Conservation (phyloP, 2,888 invertebrate species). For the Nysson spinosus region DNA sequence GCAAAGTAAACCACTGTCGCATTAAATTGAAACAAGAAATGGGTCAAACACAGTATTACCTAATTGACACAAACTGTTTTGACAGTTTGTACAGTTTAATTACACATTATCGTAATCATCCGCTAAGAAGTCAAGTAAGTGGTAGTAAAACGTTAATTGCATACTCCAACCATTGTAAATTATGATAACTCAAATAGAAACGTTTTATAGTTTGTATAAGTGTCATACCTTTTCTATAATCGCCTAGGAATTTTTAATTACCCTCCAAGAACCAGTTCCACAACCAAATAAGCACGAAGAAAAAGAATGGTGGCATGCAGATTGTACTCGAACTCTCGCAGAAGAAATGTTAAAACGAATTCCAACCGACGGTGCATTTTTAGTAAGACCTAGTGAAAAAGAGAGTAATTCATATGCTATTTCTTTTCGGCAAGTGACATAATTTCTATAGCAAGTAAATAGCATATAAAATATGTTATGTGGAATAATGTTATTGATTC, state of each 20-base stretch:
- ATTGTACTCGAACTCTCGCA: slow-evolving; percentile 88
- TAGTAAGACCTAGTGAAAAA: slow-evolving; percentile 94
- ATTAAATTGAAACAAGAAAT: slow-evolving; percentile 93
- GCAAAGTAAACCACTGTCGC: slow-evolving; percentile 93
- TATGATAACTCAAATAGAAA: no score
- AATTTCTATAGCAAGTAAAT: not conserved
- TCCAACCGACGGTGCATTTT: slow-evolving; percentile 94
- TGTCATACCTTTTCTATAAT: not conserved
- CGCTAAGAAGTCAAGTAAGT: slow-evolving; percentile 88
- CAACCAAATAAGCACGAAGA: slow-evolving; percentile 96
- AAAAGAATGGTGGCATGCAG: slow-evolving; percentile 94
- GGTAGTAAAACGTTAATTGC: slow-evolving; percentile 13
- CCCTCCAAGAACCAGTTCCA: slow-evolving; percentile 93
- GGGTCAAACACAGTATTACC: slow-evolving; percentile 92
- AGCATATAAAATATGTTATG: not conserved
- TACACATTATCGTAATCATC: slow-evolving; percentile 91
- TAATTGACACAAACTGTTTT: slow-evolving; percentile 92
- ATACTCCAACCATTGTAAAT: no score
- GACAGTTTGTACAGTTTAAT: slow-evolving; percentile 95
- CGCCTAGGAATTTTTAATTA: slow-evolving; percentile 89
- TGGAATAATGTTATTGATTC: slow-evolving; percentile 6
- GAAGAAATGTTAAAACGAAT: slow-evolving; percentile 92
- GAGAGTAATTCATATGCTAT: slow-evolving; percentile 93
- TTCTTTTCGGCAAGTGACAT: slow-evolving; percentile 87
- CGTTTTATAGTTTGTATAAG: no score